Percentiles rank a stretch among this genome's conserved stretches.
Evolutionary conservation across 1,140 invertebrate species (phyloP).

Genomic region (Drosophila tropicalis): DNA sequence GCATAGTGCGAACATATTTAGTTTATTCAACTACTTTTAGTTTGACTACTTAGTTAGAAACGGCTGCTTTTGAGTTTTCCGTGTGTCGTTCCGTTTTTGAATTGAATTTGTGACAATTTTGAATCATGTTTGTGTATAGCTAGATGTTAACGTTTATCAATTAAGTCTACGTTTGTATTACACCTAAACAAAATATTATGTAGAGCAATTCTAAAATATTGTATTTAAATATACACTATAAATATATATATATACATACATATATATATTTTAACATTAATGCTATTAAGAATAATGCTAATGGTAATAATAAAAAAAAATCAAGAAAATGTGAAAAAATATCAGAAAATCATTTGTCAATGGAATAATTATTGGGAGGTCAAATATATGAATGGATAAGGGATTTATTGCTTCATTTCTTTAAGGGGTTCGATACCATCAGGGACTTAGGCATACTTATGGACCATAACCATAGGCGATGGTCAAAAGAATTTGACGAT

Average conservation of each 20-base stretch:
- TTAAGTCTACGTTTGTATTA: constrained; percentile 72
- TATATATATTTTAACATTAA: constrained; percentile 51
- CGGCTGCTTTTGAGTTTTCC: constrained; percentile 49
- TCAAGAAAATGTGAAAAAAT: constrained; percentile 30
- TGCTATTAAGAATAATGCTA: constrained; percentile 33
- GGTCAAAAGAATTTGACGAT: no score
- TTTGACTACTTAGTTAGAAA: constrained; percentile 31
- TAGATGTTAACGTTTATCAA: constrained; percentile 42
- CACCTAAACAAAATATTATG: constrained; percentile 41
- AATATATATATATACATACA: constrained; percentile 47
- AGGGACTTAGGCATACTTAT: no score
- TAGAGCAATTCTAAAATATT: constrained; percentile 59
- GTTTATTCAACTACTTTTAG: constrained; percentile 29
- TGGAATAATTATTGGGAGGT: no score
- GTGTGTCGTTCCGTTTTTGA: constrained; percentile 33
- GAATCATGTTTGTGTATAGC: constrained; percentile 62
- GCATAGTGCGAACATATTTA: constrained; percentile 40
- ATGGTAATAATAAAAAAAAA: constrained; percentile 40
- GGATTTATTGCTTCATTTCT: no score
- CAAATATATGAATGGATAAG: no score
- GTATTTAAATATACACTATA: constrained; percentile 38
- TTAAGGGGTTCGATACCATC: no score
- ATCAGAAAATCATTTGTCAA: not conserved
- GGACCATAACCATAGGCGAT: no score
- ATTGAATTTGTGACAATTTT: constrained; percentile 52